A percentile compares a stretch with the other conserved stretches of the same genome.
These are phyloP conservation scores for Halcyon chelicuti DNA, from an alignment of 2,797 vertebrate genomes.

Conservation along the genomic window DNA sequence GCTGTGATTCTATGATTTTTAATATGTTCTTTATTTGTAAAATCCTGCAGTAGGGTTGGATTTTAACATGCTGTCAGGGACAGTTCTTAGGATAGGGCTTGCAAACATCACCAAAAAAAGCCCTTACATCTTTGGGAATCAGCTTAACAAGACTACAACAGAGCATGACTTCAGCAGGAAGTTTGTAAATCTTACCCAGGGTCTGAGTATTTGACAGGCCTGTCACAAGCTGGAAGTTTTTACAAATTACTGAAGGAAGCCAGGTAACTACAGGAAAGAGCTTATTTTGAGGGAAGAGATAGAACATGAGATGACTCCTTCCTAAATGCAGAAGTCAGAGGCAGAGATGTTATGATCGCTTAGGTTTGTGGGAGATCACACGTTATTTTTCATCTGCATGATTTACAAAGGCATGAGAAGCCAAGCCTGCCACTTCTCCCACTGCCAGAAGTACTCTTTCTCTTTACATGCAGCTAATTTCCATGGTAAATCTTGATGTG, in stretches of 20 bases:
- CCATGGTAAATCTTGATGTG: not conserved
- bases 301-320: not conserved
- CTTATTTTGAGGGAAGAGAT: not conserved
- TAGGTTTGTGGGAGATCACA: not conserved
- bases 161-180: not conserved
- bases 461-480: not conserved
- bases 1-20: not conserved
- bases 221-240: not conserved
- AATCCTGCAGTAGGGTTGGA: not conserved
- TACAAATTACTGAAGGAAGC: not conserved
- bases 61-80: not conserved
- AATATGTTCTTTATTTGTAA: not conserved
- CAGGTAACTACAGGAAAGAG: not conserved
- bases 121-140: not conserved
- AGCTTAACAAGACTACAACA: not conserved
- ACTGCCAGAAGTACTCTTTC: not conserved
- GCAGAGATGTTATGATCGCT: not conserved
- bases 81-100: not conserved
- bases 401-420: not conserved
- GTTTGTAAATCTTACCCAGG: not conserved
- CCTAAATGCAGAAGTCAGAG: not conserved
- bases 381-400: not conserved
- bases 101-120: not conserved
- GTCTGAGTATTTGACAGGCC: not conserved
- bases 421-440: not conserved